Conservation (phyloP, 2,888 invertebrate genomes). For the Cyaniris semiargus region DNA sequence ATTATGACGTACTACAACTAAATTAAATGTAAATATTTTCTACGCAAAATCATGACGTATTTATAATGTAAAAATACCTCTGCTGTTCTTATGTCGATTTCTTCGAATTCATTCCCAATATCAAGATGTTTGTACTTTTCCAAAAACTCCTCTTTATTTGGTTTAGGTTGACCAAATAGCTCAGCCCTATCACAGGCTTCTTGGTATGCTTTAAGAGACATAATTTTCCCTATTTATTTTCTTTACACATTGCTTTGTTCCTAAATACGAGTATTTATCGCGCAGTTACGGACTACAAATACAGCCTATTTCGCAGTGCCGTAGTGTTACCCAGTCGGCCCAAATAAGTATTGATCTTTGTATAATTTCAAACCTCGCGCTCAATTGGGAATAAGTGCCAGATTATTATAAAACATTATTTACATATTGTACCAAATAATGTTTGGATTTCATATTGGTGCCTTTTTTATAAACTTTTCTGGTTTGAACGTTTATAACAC, state of each 20-base stretch:
- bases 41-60: too few species aligned
- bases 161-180: constrained; percentile 85
- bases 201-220: constrained; percentile 85
- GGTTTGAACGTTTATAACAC: background rate
- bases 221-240: constrained; percentile 43
- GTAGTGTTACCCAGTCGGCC: background rate
- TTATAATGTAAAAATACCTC: constrained; percentile 52
- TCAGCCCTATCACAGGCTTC: constrained; percentile 90
- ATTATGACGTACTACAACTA: too few species aligned
- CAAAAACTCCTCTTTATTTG: constrained; percentile 84
- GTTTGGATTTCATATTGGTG: background rate
- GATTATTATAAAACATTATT: background rate
- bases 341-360: background rate
- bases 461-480: background rate
- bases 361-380: background rate
- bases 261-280: background rate
- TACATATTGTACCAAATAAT: background rate
- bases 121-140: constrained; percentile 77
- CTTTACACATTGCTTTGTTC: background rate
- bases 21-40: too few species aligned
- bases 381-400: background rate
- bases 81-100: constrained; percentile 71
- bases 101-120: constrained; percentile 77
- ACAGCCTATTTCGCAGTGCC: background rate
- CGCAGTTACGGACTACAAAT: background rate